A percentile compares a stretch with the other conserved stretches of the same genome.
Evolutionary conservation across 2,888 invertebrate species (phyloP).

Genomic region (Dynastes maya): DNA sequence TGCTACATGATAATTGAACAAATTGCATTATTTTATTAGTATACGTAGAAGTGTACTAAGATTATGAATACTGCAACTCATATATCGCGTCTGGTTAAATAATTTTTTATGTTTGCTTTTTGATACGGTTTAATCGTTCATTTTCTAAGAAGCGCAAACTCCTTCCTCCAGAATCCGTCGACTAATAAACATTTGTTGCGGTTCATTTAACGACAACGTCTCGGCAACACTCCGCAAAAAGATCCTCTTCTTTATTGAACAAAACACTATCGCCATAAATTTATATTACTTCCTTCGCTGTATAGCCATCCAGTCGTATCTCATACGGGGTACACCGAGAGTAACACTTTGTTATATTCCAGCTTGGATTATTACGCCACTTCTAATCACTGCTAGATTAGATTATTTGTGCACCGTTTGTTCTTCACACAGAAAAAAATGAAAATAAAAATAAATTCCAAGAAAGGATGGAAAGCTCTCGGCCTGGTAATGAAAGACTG

Average conservation of each 20-base stretch:
- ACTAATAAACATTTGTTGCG: constrained; percentile 19
- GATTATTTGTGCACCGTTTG: too few relatives aligned
- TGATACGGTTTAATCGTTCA: constrained; percentile 21
- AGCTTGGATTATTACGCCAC: too few relatives aligned
- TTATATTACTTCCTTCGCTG: constrained; percentile 18
- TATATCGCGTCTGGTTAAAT: neutral
- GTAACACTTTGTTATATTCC: too few relatives aligned
- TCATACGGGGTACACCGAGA: neutral
- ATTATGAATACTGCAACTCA: too few relatives aligned
- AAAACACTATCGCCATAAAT: constrained; percentile 16
- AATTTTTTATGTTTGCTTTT: constrained; percentile 14
- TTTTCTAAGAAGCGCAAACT: constrained; percentile 17
- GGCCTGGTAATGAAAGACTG: too few relatives aligned
- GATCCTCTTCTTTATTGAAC: constrained; percentile 6
- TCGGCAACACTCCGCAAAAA: neutral
- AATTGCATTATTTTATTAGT: too few relatives aligned
- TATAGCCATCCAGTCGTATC: neutral
- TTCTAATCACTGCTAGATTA: too few relatives aligned
- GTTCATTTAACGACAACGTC: constrained; percentile 11
- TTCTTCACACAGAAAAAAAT: too few relatives aligned
- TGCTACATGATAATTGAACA: too few relatives aligned
- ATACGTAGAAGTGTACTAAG: too few relatives aligned
- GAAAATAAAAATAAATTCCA: too few relatives aligned
- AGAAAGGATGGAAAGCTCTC: too few relatives aligned
- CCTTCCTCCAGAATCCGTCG: constrained; percentile 4